Evolutionary conservation across 2,888 invertebrate genomes (phyloP).

Genomic region (Antheraea assamensis): DNA sequence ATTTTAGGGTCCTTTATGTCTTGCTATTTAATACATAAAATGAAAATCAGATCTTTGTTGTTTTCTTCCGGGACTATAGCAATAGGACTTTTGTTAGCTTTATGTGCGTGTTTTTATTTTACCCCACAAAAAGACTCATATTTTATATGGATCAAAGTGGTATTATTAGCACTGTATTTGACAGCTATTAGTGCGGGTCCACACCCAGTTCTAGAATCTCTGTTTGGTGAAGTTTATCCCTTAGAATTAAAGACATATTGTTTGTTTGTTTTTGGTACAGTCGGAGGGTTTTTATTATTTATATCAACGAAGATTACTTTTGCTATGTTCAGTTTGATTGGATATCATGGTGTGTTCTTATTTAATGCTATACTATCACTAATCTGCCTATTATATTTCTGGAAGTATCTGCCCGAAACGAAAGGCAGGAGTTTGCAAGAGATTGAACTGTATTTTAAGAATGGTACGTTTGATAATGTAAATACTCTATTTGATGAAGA

Average conservation of each 20-base stretch:
- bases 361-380: constrained; percentile 33
- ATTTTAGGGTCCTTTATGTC: neutral
- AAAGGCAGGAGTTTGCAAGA: constrained; percentile 26
- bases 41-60: neutral
- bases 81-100: constrained; percentile 11
- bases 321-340: constrained; percentile 33
- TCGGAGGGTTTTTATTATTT: constrained; percentile 34
- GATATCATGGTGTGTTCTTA: constrained; percentile 41
- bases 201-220: constrained; percentile 37
- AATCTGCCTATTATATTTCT: constrained; percentile 35
- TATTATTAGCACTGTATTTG: neutral
- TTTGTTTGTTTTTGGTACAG: constrained; percentile 28
- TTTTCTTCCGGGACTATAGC: constrained; percentile 12
- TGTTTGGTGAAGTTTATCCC: constrained; percentile 40
- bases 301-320: constrained; percentile 33
- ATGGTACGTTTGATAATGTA: constrained; percentile 26
- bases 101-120: neutral
- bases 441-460: constrained; percentile 42
- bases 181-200: constrained; percentile 24
- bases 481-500: constrained; percentile 15
- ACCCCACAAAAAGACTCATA: no score
- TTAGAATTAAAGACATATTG: constrained; percentile 38
- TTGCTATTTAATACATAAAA: constrained; percentile 6
- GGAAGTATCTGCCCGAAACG: constrained; percentile 42
- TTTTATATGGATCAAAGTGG: neutral